Base-by-base conservation (phyloP, 2,888 invertebrate species). In the Pseudococcus viburni region DNA sequence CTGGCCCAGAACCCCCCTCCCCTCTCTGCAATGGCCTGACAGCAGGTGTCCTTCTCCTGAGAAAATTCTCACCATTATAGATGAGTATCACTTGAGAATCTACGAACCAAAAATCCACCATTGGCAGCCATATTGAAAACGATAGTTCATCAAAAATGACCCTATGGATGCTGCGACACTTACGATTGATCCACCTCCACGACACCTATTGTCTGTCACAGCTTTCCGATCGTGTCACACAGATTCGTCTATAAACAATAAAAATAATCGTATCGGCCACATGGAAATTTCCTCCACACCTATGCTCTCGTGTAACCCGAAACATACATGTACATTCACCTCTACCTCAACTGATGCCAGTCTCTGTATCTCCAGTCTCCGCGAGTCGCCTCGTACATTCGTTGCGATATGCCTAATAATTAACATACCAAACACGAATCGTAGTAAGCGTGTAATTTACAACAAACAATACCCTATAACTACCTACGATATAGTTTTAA, bases 391-490 rank as follows among this genome's bases (percentile, higher is more conserved):
- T 22, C 68, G 68, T n/a, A 15, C 6, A 68, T 0, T 68, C 26
- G 68, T 26, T 26, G 68, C 68, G 68, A 68, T 77, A 77, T 39
- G 77, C 77, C 77, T 26, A 42, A 77, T 77, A 77, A 77, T 77
- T 77, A 77, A 77, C 77, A 77, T 77, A 77, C 77, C 77, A 77
- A 68, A 77, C 77, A 42, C 77, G 33, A 77, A 77, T 77, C 77
- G 64, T 64, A 33, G 39, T 77, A 39, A 77, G 77, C 77, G 77
- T 77, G 77, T 77, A 77, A 77, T 77, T 77, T 77, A 77, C 39
- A 77, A 77, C 77, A 77, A 77, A 77, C 77, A 77, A 77, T 77
- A 77, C 77, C 77, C 77, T 77, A 77, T 77, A 77, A 77, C 77
- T 77, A 77, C 77, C 77, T 77, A 77, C 77, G 77, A 77, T 77